Conservation (phyloP, 2,888 invertebrate species). For the Dugesia japonica region DNA sequence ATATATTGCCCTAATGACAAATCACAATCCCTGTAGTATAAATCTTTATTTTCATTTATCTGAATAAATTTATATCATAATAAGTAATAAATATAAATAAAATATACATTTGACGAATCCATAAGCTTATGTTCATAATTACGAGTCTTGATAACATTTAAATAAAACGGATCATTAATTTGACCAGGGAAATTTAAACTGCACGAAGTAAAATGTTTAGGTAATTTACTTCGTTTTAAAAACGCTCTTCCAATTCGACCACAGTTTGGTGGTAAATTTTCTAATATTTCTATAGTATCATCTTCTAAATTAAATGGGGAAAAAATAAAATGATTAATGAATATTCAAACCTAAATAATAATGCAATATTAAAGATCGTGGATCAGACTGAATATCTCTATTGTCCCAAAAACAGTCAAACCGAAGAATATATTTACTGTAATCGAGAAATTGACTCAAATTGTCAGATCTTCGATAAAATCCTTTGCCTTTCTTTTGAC, state of each 20-base stretch:
- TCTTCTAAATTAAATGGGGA: not conserved
- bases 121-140: not conserved
- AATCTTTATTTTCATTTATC: not conserved
- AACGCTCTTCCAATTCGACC: not conserved
- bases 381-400: not conserved
- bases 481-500: not conserved
- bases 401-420: not conserved
- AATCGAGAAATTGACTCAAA: not conserved
- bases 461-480: not conserved
- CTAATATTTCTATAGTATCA: not conserved
- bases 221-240: not conserved
- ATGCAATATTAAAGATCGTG: not conserved
- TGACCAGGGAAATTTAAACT: not conserved
- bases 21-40: conserved; percentile 56
- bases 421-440: not conserved
- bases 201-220: not conserved
- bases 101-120: not conserved
- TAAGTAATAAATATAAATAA: not conserved
- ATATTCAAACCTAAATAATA: not conserved
- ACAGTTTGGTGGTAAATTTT: not conserved
- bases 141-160: not conserved
- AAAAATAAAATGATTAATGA: not conserved
- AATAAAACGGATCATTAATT: not conserved
- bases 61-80: not conserved
- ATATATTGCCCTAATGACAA: conserved; percentile 65